Percentiles rank a stretch among this genome's conserved stretches.
Conservation (phyloP, 2,888 invertebrate genomes). For the Drosophila diplacantha region DNA sequence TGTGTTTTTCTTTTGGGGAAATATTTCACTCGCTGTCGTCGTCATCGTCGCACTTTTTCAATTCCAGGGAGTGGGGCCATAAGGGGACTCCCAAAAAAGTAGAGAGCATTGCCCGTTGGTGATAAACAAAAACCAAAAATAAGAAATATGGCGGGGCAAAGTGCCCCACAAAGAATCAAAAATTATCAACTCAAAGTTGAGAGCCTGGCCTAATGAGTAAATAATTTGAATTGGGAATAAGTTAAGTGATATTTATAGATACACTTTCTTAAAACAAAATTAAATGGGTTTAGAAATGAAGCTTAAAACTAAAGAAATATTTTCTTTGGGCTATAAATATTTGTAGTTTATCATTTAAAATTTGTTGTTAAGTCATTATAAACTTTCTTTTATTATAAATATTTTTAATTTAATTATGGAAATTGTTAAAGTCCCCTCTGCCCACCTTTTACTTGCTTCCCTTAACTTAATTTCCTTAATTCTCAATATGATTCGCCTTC, state of each 20-base stretch:
- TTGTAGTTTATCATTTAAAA: not conserved
- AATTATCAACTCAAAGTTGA: not conserved
- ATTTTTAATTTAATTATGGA: not conserved
- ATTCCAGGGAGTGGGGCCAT: not conserved
- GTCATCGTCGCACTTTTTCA: constrained; percentile 5
- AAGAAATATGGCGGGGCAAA: constrained; percentile 6
- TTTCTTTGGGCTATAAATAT: no score
- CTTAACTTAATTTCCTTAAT: constrained; percentile 2
- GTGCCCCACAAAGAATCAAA: not conserved
- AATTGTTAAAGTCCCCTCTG: not conserved
- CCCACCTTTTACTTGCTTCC: not conserved
- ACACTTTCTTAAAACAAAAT: no score
- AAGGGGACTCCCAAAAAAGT: not conserved
- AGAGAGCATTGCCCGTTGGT: constrained; percentile 17
- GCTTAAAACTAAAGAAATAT: no score
- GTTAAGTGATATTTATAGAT: not conserved
- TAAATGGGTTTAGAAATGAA: no score
- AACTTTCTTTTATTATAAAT: not conserved
- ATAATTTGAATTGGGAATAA: not conserved
- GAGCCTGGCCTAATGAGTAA: not conserved
- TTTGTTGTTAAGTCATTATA: not conserved
- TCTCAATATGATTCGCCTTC: not conserved
- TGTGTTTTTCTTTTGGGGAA: constrained; percentile 24
- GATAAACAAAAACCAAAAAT: constrained; percentile 22
- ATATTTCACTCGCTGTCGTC: constrained; percentile 33